Evolutionary conservation across 92 coral and sea anemone species (phyloP), one percentile per base, ranked within the genome.

Genomic region (Phenganax subtilis): DNA sequence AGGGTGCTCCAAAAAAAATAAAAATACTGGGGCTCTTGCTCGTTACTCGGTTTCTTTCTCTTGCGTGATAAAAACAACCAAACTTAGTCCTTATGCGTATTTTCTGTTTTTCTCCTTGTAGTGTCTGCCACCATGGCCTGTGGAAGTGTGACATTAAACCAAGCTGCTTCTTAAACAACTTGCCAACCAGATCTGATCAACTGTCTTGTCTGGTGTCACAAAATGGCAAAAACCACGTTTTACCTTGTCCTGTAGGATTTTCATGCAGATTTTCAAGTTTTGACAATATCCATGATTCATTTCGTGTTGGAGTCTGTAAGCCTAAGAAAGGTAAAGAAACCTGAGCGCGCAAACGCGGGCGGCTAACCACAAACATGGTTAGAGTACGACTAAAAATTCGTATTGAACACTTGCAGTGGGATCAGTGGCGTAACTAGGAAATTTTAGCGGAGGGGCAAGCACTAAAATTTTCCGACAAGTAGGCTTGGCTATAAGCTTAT

Each of bases 91-190:
- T 37, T 37, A 37, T 0, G 47, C 5, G 0, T 2, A 37, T 37
- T n/a, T 54, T 56, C 57, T 61, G 31, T 59, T 55, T 20, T 12
- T 9, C 12, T 10, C 15, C 56, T 16, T 55, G 7, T 10, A 91
- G 96, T 51, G 77, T 66, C 55, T 93, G 97, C 86, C 83, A 70
- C 65, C 97, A 91, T 86, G 96, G 97, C 28, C 83, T 87, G 57
- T 93, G 97, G 97, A 80, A 70, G 14, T 93, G 97, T 63, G 84
- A 63, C 37, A 76, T 84, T 51, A 84, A 89, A 84, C 58, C 65
- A 44, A 86, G 82, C 61, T 93, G 97, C 78, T 71, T 84, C 29
- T 16, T 60, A 60, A 77, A 77, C 25, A 77, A 77, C 44, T 10
- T 77, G 54, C 70, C 70, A 77, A 77, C 12, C 52, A 51, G 9